A percentile compares a stretch with the other conserved stretches of the same genome.
Conservation (phyloP, 2,113 vertebrate species). For the Aleadryas rufinucha region DNA sequence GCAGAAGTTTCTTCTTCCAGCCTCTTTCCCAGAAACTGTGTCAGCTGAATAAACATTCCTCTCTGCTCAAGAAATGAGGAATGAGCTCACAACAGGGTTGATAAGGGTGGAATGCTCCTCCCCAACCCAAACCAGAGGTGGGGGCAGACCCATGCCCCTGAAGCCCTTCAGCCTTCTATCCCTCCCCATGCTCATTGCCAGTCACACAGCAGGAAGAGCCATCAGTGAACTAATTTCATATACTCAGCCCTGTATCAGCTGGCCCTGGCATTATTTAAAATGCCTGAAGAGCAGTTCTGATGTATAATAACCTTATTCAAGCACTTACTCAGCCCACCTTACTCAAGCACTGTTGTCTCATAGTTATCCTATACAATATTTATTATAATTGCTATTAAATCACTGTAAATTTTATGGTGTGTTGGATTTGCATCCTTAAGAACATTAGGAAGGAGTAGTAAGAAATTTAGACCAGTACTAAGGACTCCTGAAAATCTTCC, state of each 20-base stretch:
- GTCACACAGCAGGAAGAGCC: neutral
- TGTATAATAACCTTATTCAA: neutral
- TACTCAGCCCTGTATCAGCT: neutral
- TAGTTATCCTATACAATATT: neutral
- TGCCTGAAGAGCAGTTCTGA: neutral
- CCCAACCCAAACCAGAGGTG: neutral
- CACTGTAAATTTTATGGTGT: neutral
- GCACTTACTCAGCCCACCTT: neutral
- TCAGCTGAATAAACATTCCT: conserved; percentile 57
- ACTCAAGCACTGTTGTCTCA: neutral
- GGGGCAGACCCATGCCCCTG: neutral
- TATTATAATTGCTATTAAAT: neutral
- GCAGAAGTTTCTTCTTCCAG: neutral
- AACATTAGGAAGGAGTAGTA: neutral
- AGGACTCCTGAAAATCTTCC: neutral
- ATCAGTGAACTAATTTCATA: neutral
- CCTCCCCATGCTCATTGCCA: neutral
- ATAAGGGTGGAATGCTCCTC: conserved; percentile 45
- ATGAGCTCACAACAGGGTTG: neutral
- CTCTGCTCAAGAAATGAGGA: conserved; percentile 23
- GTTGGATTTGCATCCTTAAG: neutral
- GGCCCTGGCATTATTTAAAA: neutral
- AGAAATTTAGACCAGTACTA: neutral
- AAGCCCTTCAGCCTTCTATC: neutral
- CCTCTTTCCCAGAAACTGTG: conserved; percentile 3